A percentile compares a stretch with the other conserved stretches of the same genome.
These are phyloP conservation scores for Leptothorax acervorum DNA, from an alignment of 2,888 invertebrate species.

Conservation along the genomic window DNA sequence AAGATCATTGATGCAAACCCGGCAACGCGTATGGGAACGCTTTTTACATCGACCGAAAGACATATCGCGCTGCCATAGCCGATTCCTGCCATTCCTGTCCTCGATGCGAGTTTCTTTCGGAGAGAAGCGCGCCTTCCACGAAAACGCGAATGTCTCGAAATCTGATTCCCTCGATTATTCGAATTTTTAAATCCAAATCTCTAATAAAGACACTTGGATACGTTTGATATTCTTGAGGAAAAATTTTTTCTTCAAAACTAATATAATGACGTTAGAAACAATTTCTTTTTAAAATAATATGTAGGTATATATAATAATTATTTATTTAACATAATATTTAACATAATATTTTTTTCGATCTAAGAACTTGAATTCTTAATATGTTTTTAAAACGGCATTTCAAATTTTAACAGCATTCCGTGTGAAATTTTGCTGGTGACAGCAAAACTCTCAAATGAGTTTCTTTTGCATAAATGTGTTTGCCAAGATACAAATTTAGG, in stretches of 20 bases:
- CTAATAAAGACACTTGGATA: not conserved
- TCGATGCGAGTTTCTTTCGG: slow-evolving; percentile 28
- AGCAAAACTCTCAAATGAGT: not conserved
- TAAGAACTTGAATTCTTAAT: not conserved
- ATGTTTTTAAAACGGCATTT: not conserved
- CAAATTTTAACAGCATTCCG: not conserved
- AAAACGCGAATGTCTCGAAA: slow-evolving; percentile 13
- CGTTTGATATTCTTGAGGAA: not conserved
- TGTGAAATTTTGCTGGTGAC: not conserved
- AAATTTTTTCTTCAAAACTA: not conserved
- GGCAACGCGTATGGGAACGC: slow-evolving; percentile 33
- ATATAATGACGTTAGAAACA: not conserved
- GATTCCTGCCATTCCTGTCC: slow-evolving; percentile 38
- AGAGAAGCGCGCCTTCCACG: slow-evolving; percentile 19
- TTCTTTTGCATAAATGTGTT: not conserved
- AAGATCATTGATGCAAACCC: slow-evolving; percentile 55
- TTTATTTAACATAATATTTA: not conserved
- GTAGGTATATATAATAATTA: not conserved
- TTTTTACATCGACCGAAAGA: slow-evolving; percentile 43
- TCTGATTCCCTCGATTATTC: not conserved
- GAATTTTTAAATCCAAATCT: slow-evolving; percentile 5
- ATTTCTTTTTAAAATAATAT: not conserved
- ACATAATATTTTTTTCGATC: not conserved
- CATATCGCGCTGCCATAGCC: slow-evolving; percentile 36
- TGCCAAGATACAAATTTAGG: not conserved